Conservation (phyloP, 1,140 invertebrate species). For the Drosophila bocki region DNA sequence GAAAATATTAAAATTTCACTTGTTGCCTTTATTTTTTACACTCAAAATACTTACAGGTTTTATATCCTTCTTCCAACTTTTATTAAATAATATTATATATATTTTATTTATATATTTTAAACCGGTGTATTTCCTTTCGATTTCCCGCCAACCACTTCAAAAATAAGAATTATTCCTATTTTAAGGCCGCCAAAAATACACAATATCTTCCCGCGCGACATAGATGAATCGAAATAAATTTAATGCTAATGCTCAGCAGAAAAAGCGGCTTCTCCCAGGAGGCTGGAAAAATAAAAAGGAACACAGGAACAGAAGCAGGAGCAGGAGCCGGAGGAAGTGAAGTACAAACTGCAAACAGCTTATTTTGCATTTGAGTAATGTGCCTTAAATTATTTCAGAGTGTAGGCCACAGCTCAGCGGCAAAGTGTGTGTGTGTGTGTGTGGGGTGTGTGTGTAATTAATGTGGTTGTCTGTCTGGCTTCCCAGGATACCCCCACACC, state of each 20-base stretch:
- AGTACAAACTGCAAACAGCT: conserved; percentile 53
- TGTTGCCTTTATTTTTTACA: too few species aligned
- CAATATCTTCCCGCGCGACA: conserved; percentile 16
- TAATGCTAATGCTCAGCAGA: conserved; percentile 56
- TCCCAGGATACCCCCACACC: conserved; percentile 9
- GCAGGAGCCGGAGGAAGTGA: background rate
- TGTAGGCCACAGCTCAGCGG: conserved; percentile 32
- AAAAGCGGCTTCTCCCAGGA: conserved; percentile 32
- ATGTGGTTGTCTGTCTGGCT: conserved; percentile 63
- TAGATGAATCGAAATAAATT: conserved; percentile 68
- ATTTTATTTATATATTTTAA: too few species aligned
- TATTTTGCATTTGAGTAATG: conserved; percentile 76
- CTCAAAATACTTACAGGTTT: too few species aligned
- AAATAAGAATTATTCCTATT: conserved; percentile 2
- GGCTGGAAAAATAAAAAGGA: conserved; percentile 1
- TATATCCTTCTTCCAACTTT: too few species aligned
- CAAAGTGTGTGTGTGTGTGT: conserved; percentile 8
- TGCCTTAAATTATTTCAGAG: conserved; percentile 70
- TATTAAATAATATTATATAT: too few species aligned
- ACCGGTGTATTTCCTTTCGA: too few species aligned
- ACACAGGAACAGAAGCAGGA: background rate
- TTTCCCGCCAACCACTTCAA: background rate
- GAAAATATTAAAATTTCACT: too few species aligned
- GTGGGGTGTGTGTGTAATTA: conserved; percentile 55
- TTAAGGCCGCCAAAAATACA: conserved; percentile 6